These are phyloP conservation scores for Sepiola atlantica DNA, from an alignment of 2,888 invertebrate genomes.

Conservation along the genomic window DNA sequence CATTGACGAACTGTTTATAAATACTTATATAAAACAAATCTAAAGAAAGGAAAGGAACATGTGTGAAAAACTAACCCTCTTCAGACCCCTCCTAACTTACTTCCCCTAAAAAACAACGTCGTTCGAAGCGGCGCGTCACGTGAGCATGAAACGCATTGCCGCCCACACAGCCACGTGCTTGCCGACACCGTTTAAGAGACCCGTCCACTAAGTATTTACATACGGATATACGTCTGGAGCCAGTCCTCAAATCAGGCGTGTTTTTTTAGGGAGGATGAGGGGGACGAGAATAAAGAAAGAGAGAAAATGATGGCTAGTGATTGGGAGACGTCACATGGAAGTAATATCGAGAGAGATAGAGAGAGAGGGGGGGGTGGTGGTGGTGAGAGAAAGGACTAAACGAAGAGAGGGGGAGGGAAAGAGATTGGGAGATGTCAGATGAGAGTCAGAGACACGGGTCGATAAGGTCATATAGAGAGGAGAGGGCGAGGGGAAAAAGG, in stretches of 20 bases:
- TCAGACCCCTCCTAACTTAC: too few relatives aligned
- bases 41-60: background rate
- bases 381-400: too few relatives aligned
- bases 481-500: too few relatives aligned
- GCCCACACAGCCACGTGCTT: background rate
- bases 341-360: too few relatives aligned
- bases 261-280: background rate
- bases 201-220: background rate
- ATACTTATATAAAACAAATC: background rate
- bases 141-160: background rate
- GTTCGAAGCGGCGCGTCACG: background rate
- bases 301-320: too few relatives aligned
- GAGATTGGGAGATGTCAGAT: too few relatives aligned
- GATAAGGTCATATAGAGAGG: too few relatives aligned
- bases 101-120: background rate
- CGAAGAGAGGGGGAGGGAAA: too few relatives aligned
- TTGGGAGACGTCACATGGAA: too few relatives aligned
- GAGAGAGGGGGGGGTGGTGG: too few relatives aligned
- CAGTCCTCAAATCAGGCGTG: background rate
- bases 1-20: too few relatives aligned
- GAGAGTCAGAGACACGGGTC: too few relatives aligned
- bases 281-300: background rate
- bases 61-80: background rate
- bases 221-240: background rate
- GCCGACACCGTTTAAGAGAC: background rate